A percentile compares a stretch with the other conserved stretches of the same genome.
Conservation (phyloP, 2,113 vertebrate species). For the Numenius arquata region DNA sequence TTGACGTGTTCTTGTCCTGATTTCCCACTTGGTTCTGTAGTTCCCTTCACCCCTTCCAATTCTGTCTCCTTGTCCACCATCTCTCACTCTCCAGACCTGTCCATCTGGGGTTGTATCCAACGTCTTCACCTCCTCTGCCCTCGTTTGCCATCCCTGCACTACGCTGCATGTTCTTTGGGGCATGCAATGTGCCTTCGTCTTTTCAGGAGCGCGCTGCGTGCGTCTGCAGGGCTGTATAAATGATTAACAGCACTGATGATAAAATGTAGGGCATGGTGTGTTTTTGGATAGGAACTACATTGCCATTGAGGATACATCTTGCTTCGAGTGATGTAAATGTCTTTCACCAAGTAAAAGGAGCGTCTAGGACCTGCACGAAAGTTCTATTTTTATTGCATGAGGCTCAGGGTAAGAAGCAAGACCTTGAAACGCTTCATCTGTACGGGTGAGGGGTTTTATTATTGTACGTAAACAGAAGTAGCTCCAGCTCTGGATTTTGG, state of each 20-base stretch:
- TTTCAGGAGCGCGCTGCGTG: neutral
- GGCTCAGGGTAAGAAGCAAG: neutral
- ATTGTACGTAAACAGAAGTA: neutral
- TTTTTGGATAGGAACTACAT: neutral
- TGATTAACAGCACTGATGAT: neutral
- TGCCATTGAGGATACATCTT: neutral
- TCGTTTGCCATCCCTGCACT: neutral
- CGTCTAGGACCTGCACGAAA: neutral
- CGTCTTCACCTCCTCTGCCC: neutral
- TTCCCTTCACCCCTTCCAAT: fast-evolving
- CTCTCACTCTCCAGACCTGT: neutral
- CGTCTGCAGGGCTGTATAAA: neutral
- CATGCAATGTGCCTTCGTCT: neutral
- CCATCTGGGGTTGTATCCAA: neutral
- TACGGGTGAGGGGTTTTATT: neutral
- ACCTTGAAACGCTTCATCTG: neutral
- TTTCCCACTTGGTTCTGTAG: neutral
- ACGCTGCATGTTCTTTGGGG: neutral
- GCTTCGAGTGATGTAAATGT: neutral
- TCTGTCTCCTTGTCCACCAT: neutral
- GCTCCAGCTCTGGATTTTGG: neutral
- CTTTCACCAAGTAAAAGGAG: neutral
- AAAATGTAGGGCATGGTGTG: neutral
- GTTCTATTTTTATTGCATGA: neutral
- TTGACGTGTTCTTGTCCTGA: neutral